phyloP scores from a whole-genome alignment of 1,140 invertebrate species.

The Drosophila burlai region DNA sequence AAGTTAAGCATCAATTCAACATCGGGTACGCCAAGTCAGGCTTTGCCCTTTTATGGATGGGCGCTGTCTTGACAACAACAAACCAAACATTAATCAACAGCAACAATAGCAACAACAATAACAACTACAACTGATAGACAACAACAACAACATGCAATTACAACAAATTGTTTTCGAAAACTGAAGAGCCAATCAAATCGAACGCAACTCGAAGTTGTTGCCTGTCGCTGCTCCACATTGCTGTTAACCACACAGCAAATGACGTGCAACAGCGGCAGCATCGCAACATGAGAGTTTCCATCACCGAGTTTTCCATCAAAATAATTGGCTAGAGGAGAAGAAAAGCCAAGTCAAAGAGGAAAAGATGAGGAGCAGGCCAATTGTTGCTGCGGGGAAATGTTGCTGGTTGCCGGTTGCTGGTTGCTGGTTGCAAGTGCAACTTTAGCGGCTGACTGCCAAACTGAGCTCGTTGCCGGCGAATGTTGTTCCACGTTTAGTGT shows the following conservation, averaged over 20 bases:
- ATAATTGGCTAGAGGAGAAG: slow-evolving; percentile 58
- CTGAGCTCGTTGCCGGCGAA: slow-evolving; percentile 26
- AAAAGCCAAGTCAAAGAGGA: slow-evolving; percentile 32
- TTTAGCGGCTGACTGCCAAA: slow-evolving; percentile 43
- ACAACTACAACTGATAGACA: slow-evolving; percentile 12
- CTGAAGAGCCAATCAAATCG: slow-evolving; percentile 74
- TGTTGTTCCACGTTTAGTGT: slow-evolving; percentile 39
- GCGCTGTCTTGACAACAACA: slow-evolving; percentile 47
- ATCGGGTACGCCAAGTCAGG: slow-evolving; percentile 22
- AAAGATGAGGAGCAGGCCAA: slow-evolving; percentile 44
- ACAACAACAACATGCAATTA: slow-evolving; percentile 50
- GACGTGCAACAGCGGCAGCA: slow-evolving; percentile 61
- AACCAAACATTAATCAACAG: slow-evolving; percentile 52
- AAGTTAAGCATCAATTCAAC: slow-evolving; percentile 18
- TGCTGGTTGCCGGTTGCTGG: slow-evolving; percentile 13
- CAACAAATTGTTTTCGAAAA: slow-evolving; percentile 80
- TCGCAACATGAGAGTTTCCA: slow-evolving; percentile 26
- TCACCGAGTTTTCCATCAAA: slow-evolving; percentile 53
- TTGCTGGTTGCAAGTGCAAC: slow-evolving; percentile 17
- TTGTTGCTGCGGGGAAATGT: slow-evolving; percentile 47
- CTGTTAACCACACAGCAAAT: slow-evolving; percentile 73
- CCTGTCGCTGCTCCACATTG: slow-evolving; percentile 73
- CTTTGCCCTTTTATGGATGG: slow-evolving; percentile 53
- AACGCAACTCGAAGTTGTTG: slow-evolving; percentile 69
- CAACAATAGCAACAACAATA: slow-evolving; percentile 46